Evolutionary conservation across 1,140 invertebrate genomes (phyloP).

Genomic region (Drosophila gunungcola): DNA sequence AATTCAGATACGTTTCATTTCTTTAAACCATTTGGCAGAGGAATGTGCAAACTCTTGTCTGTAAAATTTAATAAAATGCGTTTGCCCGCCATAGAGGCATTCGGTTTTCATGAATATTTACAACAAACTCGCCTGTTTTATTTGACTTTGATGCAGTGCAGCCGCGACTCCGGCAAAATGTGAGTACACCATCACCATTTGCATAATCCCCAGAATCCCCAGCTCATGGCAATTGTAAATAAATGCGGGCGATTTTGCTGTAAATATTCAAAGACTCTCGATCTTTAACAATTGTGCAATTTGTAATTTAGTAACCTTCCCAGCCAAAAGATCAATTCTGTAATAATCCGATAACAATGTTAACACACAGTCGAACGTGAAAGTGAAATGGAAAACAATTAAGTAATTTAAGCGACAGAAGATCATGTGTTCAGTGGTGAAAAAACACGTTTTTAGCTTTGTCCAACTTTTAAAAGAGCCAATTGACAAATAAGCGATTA

Average conservation of each 20-base stretch:
- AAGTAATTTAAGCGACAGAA: slow-evolving; percentile 57
- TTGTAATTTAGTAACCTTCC: background rate
- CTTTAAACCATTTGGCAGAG: slow-evolving; percentile 16
- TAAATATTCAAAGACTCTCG: slow-evolving; percentile 30
- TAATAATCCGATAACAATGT: slow-evolving; percentile 27
- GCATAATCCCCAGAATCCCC: slow-evolving; percentile 12
- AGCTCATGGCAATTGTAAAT: slow-evolving; percentile 23
- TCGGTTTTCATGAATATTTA: slow-evolving; percentile 74
- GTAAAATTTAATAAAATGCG: slow-evolving; percentile 78
- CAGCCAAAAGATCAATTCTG: slow-evolving; percentile 14
- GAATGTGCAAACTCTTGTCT: slow-evolving; percentile 48
- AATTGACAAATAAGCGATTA: slow-evolving; percentile 75
- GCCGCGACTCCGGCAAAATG: slow-evolving; percentile 38
- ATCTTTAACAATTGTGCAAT: slow-evolving; percentile 33
- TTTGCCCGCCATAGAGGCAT: slow-evolving; percentile 55
- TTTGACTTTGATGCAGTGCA: slow-evolving; percentile 56
- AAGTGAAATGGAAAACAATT: slow-evolving; percentile 29
- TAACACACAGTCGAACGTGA: slow-evolving; percentile 32
- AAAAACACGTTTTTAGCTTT: slow-evolving; percentile 51
- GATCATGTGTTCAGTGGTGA: slow-evolving; percentile 42
- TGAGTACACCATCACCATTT: slow-evolving; percentile 38
- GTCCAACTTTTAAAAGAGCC: slow-evolving; percentile 67
- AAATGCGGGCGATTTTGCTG: slow-evolving; percentile 21
- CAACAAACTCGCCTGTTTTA: slow-evolving; percentile 74
- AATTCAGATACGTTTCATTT: slow-evolving; percentile 30